Evolutionary conservation across 2,797 vertebrate genomes (phyloP).

Genomic region (Scomberomorus guttatus): DNA sequence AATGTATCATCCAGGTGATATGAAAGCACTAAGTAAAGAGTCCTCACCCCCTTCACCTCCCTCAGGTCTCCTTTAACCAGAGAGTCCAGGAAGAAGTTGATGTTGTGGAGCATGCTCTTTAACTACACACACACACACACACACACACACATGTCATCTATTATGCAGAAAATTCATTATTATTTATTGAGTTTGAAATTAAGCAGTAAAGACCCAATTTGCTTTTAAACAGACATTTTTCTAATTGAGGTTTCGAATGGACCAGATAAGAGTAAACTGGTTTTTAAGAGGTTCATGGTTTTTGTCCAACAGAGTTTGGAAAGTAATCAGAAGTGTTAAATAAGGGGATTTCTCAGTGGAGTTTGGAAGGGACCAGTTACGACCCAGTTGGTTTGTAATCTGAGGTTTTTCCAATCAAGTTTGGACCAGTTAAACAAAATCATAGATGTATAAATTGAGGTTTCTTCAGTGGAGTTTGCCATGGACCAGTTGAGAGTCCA

Average conservation of each 20-base stretch:
- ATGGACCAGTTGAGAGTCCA: not conserved
- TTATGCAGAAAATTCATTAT: not conserved
- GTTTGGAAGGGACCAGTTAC: not conserved
- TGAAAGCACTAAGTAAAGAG: not conserved
- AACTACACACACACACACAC: conserved; percentile 77
- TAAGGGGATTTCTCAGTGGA: not conserved
- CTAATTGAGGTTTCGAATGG: not conserved
- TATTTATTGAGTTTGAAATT: not conserved
- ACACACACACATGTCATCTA: not conserved
- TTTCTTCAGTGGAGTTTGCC: not conserved
- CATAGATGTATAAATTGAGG: not conserved
- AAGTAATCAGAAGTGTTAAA: too few species aligned
- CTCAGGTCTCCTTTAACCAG: conserved; percentile 86
- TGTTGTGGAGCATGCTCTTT: conserved; percentile 90
- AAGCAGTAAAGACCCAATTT: not conserved
- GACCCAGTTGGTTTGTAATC: not conserved
- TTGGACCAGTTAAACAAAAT: not conserved
- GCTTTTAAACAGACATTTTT: not conserved
- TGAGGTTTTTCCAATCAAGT: not conserved
- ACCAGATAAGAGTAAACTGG: not conserved
- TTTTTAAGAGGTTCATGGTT: not conserved
- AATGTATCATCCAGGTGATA: not conserved
- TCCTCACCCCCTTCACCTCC: conserved; percentile 77
- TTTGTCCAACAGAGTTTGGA: not conserved
- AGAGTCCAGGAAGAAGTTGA: conserved; percentile 90